A percentile compares a stretch with the other conserved stretches of the same genome.
Conservation (phyloP, 2,888 invertebrate genomes). For the Petrolisthes cinctipes region DNA sequence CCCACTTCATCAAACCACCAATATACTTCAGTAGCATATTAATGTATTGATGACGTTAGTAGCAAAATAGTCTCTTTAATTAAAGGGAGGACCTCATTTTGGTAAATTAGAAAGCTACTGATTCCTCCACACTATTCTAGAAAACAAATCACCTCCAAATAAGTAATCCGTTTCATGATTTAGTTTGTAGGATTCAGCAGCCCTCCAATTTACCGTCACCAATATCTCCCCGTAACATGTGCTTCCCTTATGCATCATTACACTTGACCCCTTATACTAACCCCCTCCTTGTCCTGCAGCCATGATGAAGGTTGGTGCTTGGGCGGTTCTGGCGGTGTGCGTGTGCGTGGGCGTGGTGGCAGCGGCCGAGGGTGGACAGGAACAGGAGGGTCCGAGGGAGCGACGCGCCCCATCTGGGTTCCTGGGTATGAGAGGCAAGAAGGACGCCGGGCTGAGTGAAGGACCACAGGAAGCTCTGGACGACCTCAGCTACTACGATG, state of each 20-base stretch:
- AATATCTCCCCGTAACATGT: neutral
- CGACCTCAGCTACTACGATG: neutral
- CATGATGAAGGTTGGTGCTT: constrained; percentile 10
- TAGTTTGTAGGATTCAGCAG: neutral
- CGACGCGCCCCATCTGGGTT: constrained; percentile 49
- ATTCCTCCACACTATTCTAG: too few relatives aligned
- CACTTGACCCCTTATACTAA: neutral
- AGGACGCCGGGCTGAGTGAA: neutral
- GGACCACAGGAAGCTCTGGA: neutral
- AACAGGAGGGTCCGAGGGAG: constrained; percentile 7
- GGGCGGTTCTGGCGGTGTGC: constrained; percentile 4
- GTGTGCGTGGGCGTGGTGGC: constrained; percentile 4
- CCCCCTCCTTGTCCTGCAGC: neutral
- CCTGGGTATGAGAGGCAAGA: constrained; percentile 45
- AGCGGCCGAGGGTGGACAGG: neutral
- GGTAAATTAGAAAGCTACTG: too few relatives aligned
- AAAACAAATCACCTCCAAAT: too few relatives aligned
- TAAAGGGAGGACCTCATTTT: too few relatives aligned
- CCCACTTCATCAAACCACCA: too few relatives aligned
- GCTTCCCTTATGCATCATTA: neutral
- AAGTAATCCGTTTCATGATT: too few relatives aligned
- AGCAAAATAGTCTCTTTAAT: too few relatives aligned
- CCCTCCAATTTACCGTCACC: too few relatives aligned
- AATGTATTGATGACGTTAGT: too few relatives aligned
- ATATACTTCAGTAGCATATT: too few relatives aligned